Evolutionary conservation across 2,113 vertebrate species (phyloP), one percentile per base, ranked within the genome.

Genomic region (Rallus limicola): DNA sequence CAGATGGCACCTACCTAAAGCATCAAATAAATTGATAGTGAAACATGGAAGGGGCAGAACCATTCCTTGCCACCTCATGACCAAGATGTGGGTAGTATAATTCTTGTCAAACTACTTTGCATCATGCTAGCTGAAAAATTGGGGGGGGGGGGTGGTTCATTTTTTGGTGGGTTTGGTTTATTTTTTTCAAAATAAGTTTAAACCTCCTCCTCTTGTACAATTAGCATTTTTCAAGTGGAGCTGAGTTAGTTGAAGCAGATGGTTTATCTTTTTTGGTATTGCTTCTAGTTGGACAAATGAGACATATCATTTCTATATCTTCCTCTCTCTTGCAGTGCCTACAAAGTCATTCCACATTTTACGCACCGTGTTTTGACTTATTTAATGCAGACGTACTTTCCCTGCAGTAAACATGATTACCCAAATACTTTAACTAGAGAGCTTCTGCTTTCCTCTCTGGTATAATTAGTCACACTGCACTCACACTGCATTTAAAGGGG

Each of bases 221-320:
- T 98, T 98, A 98, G 97, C 97, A 98, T 98, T 98, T 98, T 98
- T 97, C 98, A 98, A 98, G 97, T 97, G 95, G 97, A 97, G 97
- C 96, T 70, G 94, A 98, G 97, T 97, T 98, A 96, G 97, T 92
- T 95, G 97, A 94, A 98, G 95, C 98, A 98, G 98, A 98, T 98
- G 98, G 98, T 97, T 98, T 97, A 98, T 98, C 97, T 98, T 98
- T 97, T 97, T 97, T 97, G 94, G 71, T 94, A 93, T 96, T 95
- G 97, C 94, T 97, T 97, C 96, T 90, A 97, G 97, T 98, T 98
- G 98, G 98, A 98, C 98, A 98, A 98, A 97, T 97, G 94, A 98
- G 97, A 97, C 95, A 92, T 92, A 96, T 98, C 97, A 97, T 97
- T 97, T 98, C 97, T 97, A 91, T 96, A 96, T 97, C 97, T 96